Evolutionary conservation across 2,888 invertebrate species (phyloP).

Genomic region (Cylindroiulus punctatus): DNA sequence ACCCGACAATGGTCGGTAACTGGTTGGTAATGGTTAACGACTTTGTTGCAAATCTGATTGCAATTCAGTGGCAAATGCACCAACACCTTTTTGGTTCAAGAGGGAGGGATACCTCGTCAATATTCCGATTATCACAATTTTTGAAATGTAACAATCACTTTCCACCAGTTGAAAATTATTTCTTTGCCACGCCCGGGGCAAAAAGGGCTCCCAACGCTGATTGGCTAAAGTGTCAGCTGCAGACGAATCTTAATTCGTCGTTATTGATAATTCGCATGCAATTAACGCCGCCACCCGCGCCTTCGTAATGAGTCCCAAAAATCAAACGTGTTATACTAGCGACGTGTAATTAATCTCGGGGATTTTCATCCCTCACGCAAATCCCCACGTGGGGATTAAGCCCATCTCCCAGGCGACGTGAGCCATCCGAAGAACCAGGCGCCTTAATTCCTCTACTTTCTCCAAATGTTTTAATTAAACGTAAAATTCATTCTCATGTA

Average conservation of each 20-base stretch:
- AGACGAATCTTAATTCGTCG: background rate
- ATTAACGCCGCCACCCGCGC: background rate
- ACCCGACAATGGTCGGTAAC: no score
- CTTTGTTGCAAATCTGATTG: no score
- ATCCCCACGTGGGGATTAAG: background rate
- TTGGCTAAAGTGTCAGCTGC: background rate
- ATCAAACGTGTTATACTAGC: constrained; percentile 1
- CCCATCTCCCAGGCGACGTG: background rate
- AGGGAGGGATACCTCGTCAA: no score
- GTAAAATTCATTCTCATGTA: background rate
- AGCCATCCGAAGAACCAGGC: background rate
- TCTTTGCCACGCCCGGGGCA: no score
- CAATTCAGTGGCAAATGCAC: no score
- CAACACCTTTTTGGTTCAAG: no score
- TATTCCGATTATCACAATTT: no score
- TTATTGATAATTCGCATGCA: background rate
- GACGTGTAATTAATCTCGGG: constrained; percentile 3
- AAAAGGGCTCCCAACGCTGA: no score
- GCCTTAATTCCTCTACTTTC: constrained; percentile 16
- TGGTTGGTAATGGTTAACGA: no score
- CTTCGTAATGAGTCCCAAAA: background rate
- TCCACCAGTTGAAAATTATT: no score
- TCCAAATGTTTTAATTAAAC: constrained; percentile 1
- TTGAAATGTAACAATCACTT: no score
- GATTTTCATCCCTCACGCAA: background rate